Conservation (phyloP, 37 sponge, comb jelly and placozoan genomes). For the Aphrocallistes beatrix region DNA sequence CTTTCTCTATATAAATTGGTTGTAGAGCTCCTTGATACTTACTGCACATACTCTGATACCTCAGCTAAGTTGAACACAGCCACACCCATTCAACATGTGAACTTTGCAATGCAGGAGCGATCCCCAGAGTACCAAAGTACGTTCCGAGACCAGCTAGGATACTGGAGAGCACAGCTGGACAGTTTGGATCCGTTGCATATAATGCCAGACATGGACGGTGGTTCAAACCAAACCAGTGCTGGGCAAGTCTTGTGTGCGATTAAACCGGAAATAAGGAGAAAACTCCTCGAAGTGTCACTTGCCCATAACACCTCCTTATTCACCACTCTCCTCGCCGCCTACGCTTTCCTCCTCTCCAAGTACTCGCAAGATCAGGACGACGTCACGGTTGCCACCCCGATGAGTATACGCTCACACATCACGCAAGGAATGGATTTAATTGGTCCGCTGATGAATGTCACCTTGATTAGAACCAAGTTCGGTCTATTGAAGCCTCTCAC, state of each 20-base stretch:
- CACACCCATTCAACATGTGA: not conserved
- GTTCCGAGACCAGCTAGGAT: not conserved
- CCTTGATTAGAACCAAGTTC: not conserved
- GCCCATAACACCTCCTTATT: conserved; percentile 12
- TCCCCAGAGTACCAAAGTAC: not conserved
- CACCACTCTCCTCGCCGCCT: not conserved
- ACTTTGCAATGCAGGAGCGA: not conserved
- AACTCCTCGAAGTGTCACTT: not conserved
- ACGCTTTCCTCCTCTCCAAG: not conserved
- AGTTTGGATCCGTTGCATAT: not conserved
- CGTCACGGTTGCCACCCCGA: not conserved
- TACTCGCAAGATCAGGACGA: conserved; percentile 11
- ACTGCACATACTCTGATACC: not conserved
- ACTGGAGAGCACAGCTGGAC: not conserved
- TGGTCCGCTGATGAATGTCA: not conserved
- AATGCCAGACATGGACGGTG: not conserved
- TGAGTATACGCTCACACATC: not conserved
- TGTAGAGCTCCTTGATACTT: not conserved
- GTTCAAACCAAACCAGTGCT: not conserved
- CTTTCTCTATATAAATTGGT: not conserved
- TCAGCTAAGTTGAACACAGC: not conserved
- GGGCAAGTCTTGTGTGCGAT: not conserved
- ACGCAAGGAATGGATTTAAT: not conserved
- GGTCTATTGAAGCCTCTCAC: not conserved
- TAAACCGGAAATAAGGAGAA: not conserved